These are phyloP conservation scores for Salarias fasciatus DNA, from an alignment of 2,797 vertebrate genomes.

Conservation along the genomic window DNA sequence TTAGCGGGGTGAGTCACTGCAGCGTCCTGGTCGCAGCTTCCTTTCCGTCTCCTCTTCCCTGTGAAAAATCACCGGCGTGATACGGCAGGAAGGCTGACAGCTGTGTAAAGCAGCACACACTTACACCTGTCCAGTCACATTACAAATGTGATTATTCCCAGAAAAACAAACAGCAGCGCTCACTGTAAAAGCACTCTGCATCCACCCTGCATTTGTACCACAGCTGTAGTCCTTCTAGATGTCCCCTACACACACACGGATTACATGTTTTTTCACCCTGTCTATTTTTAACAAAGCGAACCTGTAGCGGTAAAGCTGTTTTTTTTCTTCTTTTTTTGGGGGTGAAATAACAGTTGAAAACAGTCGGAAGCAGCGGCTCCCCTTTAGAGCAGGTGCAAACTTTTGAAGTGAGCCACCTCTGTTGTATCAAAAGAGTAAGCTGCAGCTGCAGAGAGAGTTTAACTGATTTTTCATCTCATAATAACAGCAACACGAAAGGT, in stretches of 20 bases:
- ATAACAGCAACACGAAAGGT: slow-evolving; percentile 28
- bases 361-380: not conserved
- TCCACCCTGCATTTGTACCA: slow-evolving; percentile 12
- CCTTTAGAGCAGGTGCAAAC: not conserved
- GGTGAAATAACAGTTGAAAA: too few relatives aligned
- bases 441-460: slow-evolving; percentile 2
- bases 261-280: slow-evolving; percentile 18
- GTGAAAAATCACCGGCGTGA: slow-evolving; percentile 66
- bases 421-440: not conserved
- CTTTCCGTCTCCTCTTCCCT: slow-evolving; percentile 5
- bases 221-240: not conserved
- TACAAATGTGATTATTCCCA: slow-evolving; percentile 59
- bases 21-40: slow-evolving; percentile 36
- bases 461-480: slow-evolving; percentile 18
- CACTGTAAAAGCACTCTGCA: slow-evolving; percentile 26
- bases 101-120: slow-evolving; percentile 65
- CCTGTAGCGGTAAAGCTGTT: not conserved
- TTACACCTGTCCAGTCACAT: slow-evolving; percentile 72
- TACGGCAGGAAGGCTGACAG: slow-evolving; percentile 66
- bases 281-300: slow-evolving; percentile 37
- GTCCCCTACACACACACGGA: not conserved
- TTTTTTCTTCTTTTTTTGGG: too few relatives aligned
- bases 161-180: slow-evolving; percentile 49
- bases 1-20: slow-evolving; percentile 37
- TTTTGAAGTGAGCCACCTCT: not conserved